Base-by-base conservation (phyloP, 2,888 invertebrate species). In the Macrophya annulata region DNA sequence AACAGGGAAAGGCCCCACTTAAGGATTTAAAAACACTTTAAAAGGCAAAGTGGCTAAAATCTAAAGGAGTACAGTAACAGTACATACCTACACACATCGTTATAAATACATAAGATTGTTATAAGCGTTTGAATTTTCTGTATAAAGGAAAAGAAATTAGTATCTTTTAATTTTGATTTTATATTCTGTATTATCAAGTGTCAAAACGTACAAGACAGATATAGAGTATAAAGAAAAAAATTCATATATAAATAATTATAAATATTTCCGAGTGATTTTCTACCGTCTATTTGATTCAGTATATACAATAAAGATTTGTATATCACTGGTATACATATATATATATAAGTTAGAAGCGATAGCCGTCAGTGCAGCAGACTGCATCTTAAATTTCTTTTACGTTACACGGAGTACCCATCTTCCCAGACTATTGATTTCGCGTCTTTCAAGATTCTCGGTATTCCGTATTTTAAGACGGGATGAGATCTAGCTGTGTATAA, bases 381-480 rank as follows among this genome's bases (percentile, higher is more conserved):
- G 48, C 55, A 37, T 48, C 51, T 21, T 15, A 31, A 15, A 48
- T 55, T 12, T 37, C 8, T 21, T 40, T 3, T 12, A 4, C 21
- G 31, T 15, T 21, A n/a, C 37, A 8, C 12, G 55, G 6, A 55
- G 31, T 55, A 21, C 74, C 45, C 43, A 45, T 77, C 48, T 77
- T 43, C 15, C 31, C 51, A 37, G 55, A 77, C 77, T 77, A 77
- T 77, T 77, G 77, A 77, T 77, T 77, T 68, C 68, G 12, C 51
- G 51, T 31, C 77, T 77, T 77, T 55, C 51, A 55, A 37, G 77
- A 68, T 12, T 77, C 31, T 17, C 6, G 31, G 51, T 77, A 51
- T 55, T 77, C 37, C 77, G 77, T 77, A 55, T 77, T 77, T 77
- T 37, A 77, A 77, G 55, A 37, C 31, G 17, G 62, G 21, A 3